Evolutionary conservation across 2,888 invertebrate species (phyloP).

Genomic region (Meteorus cinctellus): DNA sequence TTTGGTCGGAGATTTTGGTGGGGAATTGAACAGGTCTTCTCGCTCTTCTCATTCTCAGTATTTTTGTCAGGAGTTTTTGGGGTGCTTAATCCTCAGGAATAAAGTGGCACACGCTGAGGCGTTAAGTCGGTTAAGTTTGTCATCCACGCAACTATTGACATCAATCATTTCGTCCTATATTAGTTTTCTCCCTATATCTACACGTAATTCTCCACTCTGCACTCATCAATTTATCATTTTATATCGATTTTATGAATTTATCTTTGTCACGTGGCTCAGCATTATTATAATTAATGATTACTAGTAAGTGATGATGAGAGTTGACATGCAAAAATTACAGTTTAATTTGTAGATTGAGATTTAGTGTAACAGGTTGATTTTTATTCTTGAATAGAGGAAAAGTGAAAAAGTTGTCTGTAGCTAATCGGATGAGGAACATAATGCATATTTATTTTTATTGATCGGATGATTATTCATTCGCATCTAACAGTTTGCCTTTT

Average conservation of each 20-base stretch:
- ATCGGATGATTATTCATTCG: too few species aligned
- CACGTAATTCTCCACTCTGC: too few species aligned
- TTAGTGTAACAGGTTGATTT: too few species aligned
- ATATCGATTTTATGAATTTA: background rate
- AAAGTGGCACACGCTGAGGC: slow-evolving; percentile 2
- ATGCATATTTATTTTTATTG: too few species aligned
- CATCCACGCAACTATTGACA: slow-evolving; percentile 26
- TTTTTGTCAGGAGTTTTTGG: slow-evolving; percentile 15
- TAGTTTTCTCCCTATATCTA: too few species aligned
- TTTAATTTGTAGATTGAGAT: background rate
- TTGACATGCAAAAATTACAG: background rate
- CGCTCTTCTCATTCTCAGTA: slow-evolving; percentile 18
- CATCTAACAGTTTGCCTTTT: too few species aligned
- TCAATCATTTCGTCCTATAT: slow-evolving; percentile 29
- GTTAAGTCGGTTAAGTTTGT: slow-evolving; percentile 36
- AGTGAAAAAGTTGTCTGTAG: too few species aligned
- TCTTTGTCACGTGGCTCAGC: background rate
- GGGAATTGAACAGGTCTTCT: slow-evolving; percentile 47
- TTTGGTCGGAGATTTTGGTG: background rate
- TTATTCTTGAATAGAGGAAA: too few species aligned
- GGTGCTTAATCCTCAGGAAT: slow-evolving; percentile 17
- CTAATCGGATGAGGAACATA: too few species aligned
- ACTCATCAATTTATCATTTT: slow-evolving; percentile 8
- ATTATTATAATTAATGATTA: background rate
- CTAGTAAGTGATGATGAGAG: background rate